These are phyloP conservation scores for Stylophora pistillata DNA, from an alignment of 64 coral and sea anemone species.

Conservation along the genomic window DNA sequence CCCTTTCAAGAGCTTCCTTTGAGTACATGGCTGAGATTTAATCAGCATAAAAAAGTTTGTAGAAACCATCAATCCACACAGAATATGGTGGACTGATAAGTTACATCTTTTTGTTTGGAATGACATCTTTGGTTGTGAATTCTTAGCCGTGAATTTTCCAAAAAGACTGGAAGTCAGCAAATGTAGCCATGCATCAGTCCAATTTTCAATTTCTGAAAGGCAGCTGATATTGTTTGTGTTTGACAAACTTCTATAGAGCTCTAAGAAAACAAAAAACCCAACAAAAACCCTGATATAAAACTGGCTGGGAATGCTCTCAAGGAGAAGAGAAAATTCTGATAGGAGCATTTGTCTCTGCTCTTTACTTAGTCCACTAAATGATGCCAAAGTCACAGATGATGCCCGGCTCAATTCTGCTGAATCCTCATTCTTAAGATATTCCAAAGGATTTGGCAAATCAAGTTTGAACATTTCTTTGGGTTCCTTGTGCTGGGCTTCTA, in stretches of 20 bases:
- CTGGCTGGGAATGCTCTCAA: constrained; percentile 7
- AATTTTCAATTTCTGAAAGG: constrained; percentile 19
- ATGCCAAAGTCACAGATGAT: not conserved
- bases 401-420: not conserved
- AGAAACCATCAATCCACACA: constrained; percentile 50
- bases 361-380: constrained; percentile 18
- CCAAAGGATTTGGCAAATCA: constrained; percentile 48
- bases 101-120: not conserved
- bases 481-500: not conserved
- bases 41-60: constrained; percentile 1
- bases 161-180: constrained; percentile 29
- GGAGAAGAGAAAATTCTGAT: not conserved
- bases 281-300: constrained; percentile 38
- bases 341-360: constrained; percentile 12
- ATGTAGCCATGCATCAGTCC: constrained; percentile 38
- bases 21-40: not conserved
- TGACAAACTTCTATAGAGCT: constrained; percentile 6
- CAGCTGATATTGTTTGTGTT: not conserved
- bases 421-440: not conserved
- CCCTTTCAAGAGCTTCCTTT: constrained; percentile 38
- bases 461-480: not conserved
- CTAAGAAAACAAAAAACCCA: constrained; percentile 33
- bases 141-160: not conserved
- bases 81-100: constrained; percentile 39
- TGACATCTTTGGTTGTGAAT: not conserved